phyloP scores from a whole-genome alignment of 2,888 invertebrate species.

The Smittia sp. region DNA sequence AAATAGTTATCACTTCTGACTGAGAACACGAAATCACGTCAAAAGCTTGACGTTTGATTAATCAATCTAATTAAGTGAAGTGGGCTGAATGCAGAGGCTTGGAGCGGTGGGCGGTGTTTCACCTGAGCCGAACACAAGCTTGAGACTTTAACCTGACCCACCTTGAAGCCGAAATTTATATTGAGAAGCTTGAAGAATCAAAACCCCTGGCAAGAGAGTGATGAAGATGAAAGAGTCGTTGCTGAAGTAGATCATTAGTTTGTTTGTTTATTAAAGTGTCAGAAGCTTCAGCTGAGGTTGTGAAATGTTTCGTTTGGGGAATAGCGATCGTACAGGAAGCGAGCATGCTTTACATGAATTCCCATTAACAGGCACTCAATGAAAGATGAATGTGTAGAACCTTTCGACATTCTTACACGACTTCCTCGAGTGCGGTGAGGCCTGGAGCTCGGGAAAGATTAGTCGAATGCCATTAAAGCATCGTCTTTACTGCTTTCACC shows the following conservation, averaged over 20 bases:
- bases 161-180: too few relatives aligned
- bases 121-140: too few relatives aligned
- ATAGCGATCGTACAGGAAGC: neutral
- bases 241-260: constrained; percentile 11
- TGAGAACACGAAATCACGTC: constrained; percentile 19
- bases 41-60: constrained; percentile 15
- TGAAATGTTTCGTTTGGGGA: constrained; percentile 24
- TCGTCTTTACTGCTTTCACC: neutral
- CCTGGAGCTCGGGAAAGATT: neutral
- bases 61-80: constrained; percentile 40
- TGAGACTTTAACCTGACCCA: too few relatives aligned
- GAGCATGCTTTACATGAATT: constrained; percentile 18
- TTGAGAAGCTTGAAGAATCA: too few relatives aligned
- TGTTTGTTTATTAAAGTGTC: constrained; percentile 7
- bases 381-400: constrained; percentile 3
- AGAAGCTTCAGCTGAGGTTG: constrained; percentile 6
- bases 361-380: neutral
- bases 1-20: constrained; percentile 34
- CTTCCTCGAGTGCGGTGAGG: neutral
- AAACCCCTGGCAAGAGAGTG: too few relatives aligned
- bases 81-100: constrained; percentile 2
- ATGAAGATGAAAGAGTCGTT: constrained; percentile 16
- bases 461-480: neutral
- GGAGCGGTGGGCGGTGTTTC: neutral
- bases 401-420: neutral